These are phyloP conservation scores for Lycia hirtaria DNA, from an alignment of 2,888 invertebrate species.

Conservation along the genomic window DNA sequence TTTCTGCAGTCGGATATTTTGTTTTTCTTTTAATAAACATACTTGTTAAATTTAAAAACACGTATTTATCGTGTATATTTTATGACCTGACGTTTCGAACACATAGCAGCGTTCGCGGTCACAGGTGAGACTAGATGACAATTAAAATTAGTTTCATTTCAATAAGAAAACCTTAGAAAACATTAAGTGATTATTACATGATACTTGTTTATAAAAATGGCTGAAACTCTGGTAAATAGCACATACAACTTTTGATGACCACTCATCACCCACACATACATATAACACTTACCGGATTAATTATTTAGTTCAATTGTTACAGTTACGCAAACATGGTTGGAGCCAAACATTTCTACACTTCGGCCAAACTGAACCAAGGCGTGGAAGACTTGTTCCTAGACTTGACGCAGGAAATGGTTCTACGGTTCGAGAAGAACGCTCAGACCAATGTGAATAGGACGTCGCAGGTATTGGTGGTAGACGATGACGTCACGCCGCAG, in stretches of 20 bases:
- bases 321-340: conserved; percentile 96
- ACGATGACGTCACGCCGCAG: conserved; percentile 69
- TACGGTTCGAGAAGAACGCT: conserved; percentile 61
- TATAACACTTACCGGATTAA: neutral
- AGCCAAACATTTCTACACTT: conserved; percentile 96
- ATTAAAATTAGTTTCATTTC: too few species aligned
- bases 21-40: too few species aligned
- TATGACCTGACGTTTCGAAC: too few species aligned
- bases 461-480: conserved; percentile 73
- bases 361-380: conserved; percentile 96
- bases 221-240: too few species aligned
- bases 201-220: too few species aligned
- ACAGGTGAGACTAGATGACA: too few species aligned
- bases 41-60: too few species aligned
- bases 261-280: neutral
- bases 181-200: too few species aligned
- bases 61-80: too few species aligned
- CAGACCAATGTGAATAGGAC: conserved; percentile 58
- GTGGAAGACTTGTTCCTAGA: conserved; percentile 96
- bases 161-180: too few species aligned
- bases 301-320: conserved; percentile 42
- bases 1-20: too few species aligned
- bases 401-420: conserved; percentile 91
- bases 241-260: neutral
- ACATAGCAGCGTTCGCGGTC: too few species aligned